Evolutionary conservation across 2,113 vertebrate genomes (phyloP).

Genomic region (Megaceryle torquata): DNA sequence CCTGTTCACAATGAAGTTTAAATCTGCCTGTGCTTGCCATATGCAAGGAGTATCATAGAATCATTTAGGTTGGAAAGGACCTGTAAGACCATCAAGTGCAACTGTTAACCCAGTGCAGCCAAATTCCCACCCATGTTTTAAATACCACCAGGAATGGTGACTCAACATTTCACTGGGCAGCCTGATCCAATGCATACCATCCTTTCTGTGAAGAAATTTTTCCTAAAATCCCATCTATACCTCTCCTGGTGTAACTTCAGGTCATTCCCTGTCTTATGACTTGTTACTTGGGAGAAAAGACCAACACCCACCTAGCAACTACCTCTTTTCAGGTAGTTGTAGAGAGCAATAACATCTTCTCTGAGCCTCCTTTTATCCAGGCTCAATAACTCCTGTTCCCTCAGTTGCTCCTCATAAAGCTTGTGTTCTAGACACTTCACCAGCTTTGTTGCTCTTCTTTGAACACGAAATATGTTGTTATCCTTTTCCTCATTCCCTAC

Average conservation of each 20-base stretch:
- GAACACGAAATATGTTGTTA: neutral
- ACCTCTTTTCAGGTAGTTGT: neutral
- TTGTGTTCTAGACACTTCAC: neutral
- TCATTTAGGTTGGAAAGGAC: neutral
- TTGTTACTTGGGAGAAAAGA: neutral
- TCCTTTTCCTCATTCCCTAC: neutral
- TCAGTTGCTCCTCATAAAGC: neutral
- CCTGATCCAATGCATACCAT: neutral
- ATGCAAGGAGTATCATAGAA: neutral
- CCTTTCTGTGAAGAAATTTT: neutral
- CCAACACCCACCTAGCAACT: fast-evolving
- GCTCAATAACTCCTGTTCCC: neutral
- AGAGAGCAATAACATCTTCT: neutral
- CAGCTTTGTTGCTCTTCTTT: neutral
- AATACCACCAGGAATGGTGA: neutral
- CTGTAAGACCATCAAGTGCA: neutral
- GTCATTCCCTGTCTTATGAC: fast-evolving
- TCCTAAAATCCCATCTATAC: neutral
- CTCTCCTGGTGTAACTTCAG: neutral
- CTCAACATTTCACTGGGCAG: neutral
- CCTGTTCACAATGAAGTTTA: neutral
- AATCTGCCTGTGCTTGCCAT: neutral
- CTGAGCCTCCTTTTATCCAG: neutral
- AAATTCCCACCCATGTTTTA: neutral
- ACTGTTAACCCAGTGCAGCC: neutral